Percentiles rank a stretch among this genome's conserved stretches.
These are phyloP conservation scores for Drosophila macrospina DNA, from an alignment of 2,888 invertebrate species.

Conservation along the genomic window DNA sequence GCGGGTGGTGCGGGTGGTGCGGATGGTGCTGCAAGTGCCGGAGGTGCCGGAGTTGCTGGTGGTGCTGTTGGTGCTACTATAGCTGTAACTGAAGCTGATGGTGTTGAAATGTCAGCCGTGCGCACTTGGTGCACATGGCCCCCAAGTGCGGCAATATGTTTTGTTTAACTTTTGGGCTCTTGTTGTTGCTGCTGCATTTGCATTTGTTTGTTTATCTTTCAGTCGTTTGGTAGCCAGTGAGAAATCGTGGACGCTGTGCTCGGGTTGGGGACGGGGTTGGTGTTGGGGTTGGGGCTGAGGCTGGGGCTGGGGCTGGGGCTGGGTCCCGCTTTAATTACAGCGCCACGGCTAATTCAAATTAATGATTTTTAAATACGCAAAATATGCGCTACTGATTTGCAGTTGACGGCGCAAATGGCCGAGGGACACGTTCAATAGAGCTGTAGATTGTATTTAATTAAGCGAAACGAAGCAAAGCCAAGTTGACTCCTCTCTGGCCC, in stretches of 20 bases:
- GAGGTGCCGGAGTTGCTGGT: not conserved
- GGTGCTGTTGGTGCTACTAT: constrained; percentile 2
- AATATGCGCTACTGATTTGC: constrained; percentile 76
- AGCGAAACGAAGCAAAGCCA: constrained; percentile 25
- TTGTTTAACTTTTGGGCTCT: constrained; percentile 75
- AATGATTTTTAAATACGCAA: constrained; percentile 82
- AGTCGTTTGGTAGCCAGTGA: constrained; percentile 10
- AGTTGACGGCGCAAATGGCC: constrained; percentile 35
- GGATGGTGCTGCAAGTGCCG: not conserved
- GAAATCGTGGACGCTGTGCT: constrained; percentile 31
- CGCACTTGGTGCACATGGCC: constrained; percentile 69
- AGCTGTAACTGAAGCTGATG: constrained; percentile 20
- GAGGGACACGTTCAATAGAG: constrained; percentile 59
- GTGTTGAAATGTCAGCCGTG: constrained; percentile 78
- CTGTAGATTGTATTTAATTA: constrained; percentile 76
- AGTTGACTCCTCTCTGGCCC: not conserved
- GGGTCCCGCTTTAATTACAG: constrained; percentile 70
- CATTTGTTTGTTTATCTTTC: constrained; percentile 67
- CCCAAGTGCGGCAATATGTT: constrained; percentile 78
- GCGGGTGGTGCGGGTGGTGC: not conserved
- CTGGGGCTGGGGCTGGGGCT: not conserved
- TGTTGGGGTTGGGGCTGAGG: not conserved
- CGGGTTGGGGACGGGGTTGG: not conserved
- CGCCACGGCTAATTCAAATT: constrained; percentile 72
- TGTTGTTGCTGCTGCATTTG: constrained; percentile 45